A percentile compares a stretch with the other conserved stretches of the same genome.
These are phyloP conservation scores for Brachionus manjavacas DNA, from an alignment of 1,140 invertebrate species.

Conservation along the genomic window DNA sequence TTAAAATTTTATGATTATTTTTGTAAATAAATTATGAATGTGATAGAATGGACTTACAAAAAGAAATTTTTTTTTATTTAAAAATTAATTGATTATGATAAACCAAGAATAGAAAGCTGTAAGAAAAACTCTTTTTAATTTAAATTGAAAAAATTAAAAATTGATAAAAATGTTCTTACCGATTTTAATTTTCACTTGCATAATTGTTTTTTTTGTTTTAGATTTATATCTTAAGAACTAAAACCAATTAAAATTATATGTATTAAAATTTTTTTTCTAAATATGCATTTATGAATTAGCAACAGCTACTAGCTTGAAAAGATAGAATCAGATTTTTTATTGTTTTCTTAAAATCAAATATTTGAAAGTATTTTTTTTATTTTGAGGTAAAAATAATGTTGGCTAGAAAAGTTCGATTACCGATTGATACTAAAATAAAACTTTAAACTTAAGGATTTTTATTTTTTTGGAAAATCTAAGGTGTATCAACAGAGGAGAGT, in stretches of 20 bases:
- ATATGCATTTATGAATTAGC: not conserved
- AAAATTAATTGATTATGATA: not conserved
- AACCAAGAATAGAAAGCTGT: too few relatives aligned
- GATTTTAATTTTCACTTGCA: not conserved
- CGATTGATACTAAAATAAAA: not conserved
- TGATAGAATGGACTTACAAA: not conserved
- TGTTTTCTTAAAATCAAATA: too few relatives aligned
- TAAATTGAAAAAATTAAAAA: not conserved
- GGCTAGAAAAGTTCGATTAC: not conserved
- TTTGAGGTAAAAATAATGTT: not conserved
- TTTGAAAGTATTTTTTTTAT: not conserved
- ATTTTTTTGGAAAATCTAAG: not conserved
- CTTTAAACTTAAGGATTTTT: not conserved
- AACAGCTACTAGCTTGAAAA: not conserved
- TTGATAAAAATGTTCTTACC: not conserved
- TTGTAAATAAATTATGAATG: not conserved
- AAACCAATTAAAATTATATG: not conserved
- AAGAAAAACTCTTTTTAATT: too few relatives aligned
- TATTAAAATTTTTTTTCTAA: not conserved
- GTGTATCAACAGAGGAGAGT: not conserved
- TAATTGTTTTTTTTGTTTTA: not conserved
- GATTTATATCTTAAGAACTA: not conserved
- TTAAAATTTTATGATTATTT: not conserved
- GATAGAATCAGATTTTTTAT: not conserved
- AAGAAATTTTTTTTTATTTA: not conserved